Evolutionary conservation across 2,888 invertebrate species (phyloP).

Genomic region (Tachina fera): DNA sequence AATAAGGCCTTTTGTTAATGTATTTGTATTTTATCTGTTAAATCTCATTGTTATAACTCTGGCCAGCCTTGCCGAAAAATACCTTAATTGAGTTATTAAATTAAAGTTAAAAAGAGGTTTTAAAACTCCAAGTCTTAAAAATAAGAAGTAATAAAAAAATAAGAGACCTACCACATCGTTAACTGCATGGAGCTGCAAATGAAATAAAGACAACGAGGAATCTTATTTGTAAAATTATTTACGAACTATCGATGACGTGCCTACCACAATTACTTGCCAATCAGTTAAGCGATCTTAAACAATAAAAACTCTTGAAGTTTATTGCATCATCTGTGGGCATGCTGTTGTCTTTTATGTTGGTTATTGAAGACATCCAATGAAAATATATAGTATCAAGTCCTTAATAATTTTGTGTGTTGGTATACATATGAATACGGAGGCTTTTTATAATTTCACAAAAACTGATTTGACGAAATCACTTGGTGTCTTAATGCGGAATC

Average conservation of each 20-base stretch:
- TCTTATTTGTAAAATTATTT: slow-evolving; percentile 58
- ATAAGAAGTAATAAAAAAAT: neutral
- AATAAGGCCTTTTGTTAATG: neutral
- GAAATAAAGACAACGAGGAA: slow-evolving; percentile 19
- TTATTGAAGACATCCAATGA: neutral
- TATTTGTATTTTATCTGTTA: neutral
- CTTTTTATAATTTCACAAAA: too few relatives aligned
- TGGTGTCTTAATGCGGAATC: neutral
- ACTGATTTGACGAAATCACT: too few relatives aligned
- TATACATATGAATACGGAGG: too few relatives aligned
- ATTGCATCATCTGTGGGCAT: slow-evolving; percentile 28
- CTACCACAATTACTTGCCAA: slow-evolving; percentile 81
- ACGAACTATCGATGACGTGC: slow-evolving; percentile 48
- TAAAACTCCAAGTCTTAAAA: slow-evolving; percentile 27
- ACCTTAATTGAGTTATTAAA: slow-evolving; percentile 54
- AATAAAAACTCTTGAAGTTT: slow-evolving; percentile 83
- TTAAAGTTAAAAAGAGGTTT: slow-evolving; percentile 20
- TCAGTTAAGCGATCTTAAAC: slow-evolving; percentile 87
- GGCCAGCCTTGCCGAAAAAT: neutral
- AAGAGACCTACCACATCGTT: slow-evolving; percentile 47
- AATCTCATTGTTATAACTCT: neutral
- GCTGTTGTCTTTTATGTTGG: slow-evolving; percentile 2
- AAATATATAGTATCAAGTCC: neutral
- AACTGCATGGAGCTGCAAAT: slow-evolving; percentile 17
- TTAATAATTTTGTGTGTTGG: neutral